Evolutionary conservation across 2,797 vertebrate genomes (phyloP).

Genomic region (Pseudomugil tenellus): DNA sequence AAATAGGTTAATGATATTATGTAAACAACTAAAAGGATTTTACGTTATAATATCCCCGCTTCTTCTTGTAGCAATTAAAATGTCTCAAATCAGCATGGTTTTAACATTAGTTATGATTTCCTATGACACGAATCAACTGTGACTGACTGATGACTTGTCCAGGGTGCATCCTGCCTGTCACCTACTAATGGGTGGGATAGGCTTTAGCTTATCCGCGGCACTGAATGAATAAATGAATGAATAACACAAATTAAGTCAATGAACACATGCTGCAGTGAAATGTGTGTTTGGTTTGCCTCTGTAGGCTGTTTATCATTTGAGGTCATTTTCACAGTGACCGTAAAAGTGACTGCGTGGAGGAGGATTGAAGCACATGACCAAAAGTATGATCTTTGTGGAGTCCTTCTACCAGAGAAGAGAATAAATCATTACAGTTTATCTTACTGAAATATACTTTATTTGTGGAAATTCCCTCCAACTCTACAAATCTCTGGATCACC

Average conservation of each 20-base stretch:
- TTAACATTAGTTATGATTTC: neutral
- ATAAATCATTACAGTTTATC: constrained; percentile 48
- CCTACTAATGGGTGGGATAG: too few relatives aligned
- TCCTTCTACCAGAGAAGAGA: constrained; percentile 15
- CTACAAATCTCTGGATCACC: constrained; percentile 27
- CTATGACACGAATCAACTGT: too few relatives aligned
- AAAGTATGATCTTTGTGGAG: constrained; percentile 34
- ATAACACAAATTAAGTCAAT: constrained; percentile 8
- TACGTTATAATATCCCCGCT: constrained; percentile 2
- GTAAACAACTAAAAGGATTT: constrained; percentile 43
- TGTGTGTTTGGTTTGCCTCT: constrained; percentile 19
- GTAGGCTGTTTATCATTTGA: constrained; percentile 36
- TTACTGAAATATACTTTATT: constrained; percentile 54
- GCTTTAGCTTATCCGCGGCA: too few relatives aligned
- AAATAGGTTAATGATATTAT: too few relatives aligned
- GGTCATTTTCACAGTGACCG: constrained; percentile 48
- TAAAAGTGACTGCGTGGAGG: constrained; percentile 44
- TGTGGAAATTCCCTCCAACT: constrained; percentile 39
- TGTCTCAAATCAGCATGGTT: constrained; percentile 29
- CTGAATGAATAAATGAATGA: too few relatives aligned
- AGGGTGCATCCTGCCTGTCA: too few relatives aligned
- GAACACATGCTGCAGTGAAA: constrained; percentile 14
- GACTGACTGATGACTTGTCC: too few relatives aligned
- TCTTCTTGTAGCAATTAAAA: constrained; percentile 24
- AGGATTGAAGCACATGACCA: constrained; percentile 48